Evolutionary conservation across 2,797 vertebrate species (phyloP).

Genomic region (Lepilemur septentrionalis): DNA sequence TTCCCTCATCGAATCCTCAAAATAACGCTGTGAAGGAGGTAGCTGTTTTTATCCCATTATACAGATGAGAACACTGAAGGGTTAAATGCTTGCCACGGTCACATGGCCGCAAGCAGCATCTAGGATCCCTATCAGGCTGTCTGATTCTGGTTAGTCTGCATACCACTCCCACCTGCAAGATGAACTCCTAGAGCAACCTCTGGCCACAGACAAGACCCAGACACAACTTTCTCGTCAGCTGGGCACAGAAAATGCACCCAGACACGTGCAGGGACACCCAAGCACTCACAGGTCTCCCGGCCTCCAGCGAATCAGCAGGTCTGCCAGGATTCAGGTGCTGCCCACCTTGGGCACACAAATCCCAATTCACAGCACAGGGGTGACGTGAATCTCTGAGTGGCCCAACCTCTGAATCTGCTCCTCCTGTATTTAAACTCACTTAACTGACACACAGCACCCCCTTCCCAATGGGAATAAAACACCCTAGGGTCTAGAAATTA

Average conservation of each 20-base stretch:
- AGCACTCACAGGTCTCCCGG: background rate
- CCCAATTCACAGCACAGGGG: background rate
- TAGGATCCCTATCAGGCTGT: background rate
- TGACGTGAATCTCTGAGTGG: background rate
- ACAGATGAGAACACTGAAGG: background rate
- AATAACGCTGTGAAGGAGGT: background rate
- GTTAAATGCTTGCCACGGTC: background rate
- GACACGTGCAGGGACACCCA: background rate
- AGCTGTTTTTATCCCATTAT: background rate
- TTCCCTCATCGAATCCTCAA: background rate
- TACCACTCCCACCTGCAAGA: slow-evolving; percentile 21
- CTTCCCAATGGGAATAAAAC: background rate
- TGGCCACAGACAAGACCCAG: slow-evolving; percentile 39
- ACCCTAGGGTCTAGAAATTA: slow-evolving; percentile 34
- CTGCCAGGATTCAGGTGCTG: background rate
- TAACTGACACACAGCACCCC: background rate
- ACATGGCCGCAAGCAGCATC: slow-evolving; percentile 4
- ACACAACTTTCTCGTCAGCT: slow-evolving; percentile 60
- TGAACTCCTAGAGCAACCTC: background rate
- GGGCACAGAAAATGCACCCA: slow-evolving; percentile 32
- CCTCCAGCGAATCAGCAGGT: background rate
- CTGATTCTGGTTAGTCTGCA: slow-evolving; percentile 1
- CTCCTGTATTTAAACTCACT: background rate
- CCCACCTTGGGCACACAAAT: slow-evolving; percentile 5
- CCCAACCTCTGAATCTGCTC: background rate